phyloP scores from a whole-genome alignment of 2,888 invertebrate genomes.

The Scaptomyza caliginosa region DNA sequence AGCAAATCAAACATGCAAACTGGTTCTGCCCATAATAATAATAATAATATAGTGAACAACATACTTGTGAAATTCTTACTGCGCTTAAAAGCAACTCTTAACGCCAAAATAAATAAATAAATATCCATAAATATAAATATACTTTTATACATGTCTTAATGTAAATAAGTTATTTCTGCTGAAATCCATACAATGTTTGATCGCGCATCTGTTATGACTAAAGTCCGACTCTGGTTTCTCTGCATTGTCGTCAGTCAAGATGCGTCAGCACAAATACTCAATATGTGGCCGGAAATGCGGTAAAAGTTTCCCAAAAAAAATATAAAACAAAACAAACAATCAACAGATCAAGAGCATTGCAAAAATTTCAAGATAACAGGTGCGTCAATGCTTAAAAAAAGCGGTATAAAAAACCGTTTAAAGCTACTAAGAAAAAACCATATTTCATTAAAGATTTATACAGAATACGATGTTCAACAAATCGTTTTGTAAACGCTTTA shows the following conservation, averaged over 20 bases:
- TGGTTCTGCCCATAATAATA: slow-evolving; percentile 39
- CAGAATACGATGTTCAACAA: not conserved
- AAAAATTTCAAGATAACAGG: slow-evolving; percentile 34
- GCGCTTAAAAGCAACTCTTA: slow-evolving; percentile 26
- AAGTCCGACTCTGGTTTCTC: slow-evolving; percentile 36
- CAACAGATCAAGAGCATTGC: slow-evolving; percentile 7
- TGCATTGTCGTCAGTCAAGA: slow-evolving; percentile 53
- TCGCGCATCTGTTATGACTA: slow-evolving; percentile 32
- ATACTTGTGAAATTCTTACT: slow-evolving; percentile 42
- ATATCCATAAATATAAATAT: slow-evolving; percentile 3
- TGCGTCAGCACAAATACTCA: slow-evolving; percentile 56
- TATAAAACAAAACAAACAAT: slow-evolving; percentile 4
- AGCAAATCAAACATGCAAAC: slow-evolving; percentile 38
- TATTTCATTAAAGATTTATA: not conserved
- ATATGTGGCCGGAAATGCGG: slow-evolving; percentile 49
- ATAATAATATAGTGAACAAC: slow-evolving; percentile 47
- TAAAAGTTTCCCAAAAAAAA: slow-evolving; percentile 33
- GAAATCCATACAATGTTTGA: slow-evolving; percentile 51
- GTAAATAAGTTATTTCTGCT: slow-evolving; percentile 34
- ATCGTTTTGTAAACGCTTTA: slow-evolving; percentile 9
- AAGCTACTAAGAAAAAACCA: not conserved
- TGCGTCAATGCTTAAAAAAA: slow-evolving; percentile 38
- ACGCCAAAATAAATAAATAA: slow-evolving; percentile 4
- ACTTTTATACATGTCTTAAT: slow-evolving; percentile 5
- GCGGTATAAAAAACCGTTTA: slow-evolving; percentile 7